phyloP scores from a whole-genome alignment of 1,140 invertebrate species.

The Camponotus pennsylvanicus region DNA sequence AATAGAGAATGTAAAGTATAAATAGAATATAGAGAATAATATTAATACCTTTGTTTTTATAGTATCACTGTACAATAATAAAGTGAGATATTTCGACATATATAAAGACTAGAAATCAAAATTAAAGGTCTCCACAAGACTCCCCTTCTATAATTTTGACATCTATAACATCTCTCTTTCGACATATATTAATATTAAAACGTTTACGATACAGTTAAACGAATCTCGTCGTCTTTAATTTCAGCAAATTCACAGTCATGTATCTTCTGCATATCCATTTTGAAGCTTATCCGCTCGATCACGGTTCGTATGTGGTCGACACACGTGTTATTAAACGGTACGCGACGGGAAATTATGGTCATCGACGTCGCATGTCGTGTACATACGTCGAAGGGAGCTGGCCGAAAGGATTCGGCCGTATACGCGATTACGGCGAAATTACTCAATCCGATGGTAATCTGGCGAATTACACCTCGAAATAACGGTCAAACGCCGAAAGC shows the following conservation, averaged over 20 bases:
- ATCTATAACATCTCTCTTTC: too few relatives aligned
- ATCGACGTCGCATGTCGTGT: constrained; percentile 41
- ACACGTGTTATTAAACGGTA: constrained; percentile 43
- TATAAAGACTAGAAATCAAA: not conserved
- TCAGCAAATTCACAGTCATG: constrained; percentile 8
- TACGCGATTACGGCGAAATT: constrained; percentile 62
- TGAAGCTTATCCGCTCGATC: not conserved
- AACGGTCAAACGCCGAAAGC: constrained; percentile 8
- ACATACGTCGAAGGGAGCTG: constrained; percentile 20
- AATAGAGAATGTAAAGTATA: too few relatives aligned
- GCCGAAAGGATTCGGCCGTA: constrained; percentile 32
- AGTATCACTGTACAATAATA: not conserved
- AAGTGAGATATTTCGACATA: not conserved
- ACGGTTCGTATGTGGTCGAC: not conserved
- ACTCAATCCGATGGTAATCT: constrained; percentile 71
- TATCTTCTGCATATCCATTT: not conserved
- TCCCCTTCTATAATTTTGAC: too few relatives aligned
- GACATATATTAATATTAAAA: too few relatives aligned
- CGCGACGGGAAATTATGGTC: constrained; percentile 42
- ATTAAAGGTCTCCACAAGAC: too few relatives aligned
- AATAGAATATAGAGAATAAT: too few relatives aligned
- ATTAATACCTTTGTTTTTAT: too few relatives aligned
- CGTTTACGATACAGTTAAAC: too few relatives aligned
- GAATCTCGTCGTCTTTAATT: not conserved
- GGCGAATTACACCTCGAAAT: constrained; percentile 57